Evolutionary conservation across 2,797 vertebrate species (phyloP).

Genomic region (Tinamus major): DNA sequence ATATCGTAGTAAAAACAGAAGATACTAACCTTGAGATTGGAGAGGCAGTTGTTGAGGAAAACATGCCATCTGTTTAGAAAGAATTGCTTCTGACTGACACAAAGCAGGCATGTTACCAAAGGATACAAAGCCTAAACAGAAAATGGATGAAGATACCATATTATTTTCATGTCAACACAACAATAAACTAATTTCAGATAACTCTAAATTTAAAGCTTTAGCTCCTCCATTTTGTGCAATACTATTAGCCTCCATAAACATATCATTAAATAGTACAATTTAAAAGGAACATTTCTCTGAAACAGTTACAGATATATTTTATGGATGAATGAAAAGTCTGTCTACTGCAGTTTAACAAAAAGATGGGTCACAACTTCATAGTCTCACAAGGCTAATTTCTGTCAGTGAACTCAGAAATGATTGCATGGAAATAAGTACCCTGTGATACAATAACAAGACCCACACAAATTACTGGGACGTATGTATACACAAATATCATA

Average conservation of each 20-base stretch:
- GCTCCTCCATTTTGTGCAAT: not conserved
- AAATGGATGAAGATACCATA: not conserved
- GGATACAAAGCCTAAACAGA: constrained; percentile 92
- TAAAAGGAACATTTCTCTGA: constrained; percentile 10
- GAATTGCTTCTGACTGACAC: constrained; percentile 98
- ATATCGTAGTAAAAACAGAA: not conserved
- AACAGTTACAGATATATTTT: not conserved
- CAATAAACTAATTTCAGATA: not conserved
- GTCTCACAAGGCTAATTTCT: not conserved
- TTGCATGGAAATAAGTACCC: not conserved
- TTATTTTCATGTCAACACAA: constrained; percentile 32
- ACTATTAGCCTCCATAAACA: not conserved
- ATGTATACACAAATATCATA: not conserved
- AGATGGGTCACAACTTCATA: not conserved
- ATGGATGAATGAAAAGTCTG: not conserved
- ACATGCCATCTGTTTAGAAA: constrained; percentile 98
- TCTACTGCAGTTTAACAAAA: not conserved
- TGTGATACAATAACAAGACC: not conserved
- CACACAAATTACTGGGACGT: not conserved
- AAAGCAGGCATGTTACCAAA: constrained; percentile 97
- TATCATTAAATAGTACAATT: not conserved
- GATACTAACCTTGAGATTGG: constrained; percentile 94
- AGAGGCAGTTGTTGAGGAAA: constrained; percentile 99
- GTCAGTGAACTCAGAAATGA: not conserved
- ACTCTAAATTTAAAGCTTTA: not conserved